Evolutionary conservation across 2,113 vertebrate genomes (phyloP).

Genomic region (Kryptolebias marmoratus): DNA sequence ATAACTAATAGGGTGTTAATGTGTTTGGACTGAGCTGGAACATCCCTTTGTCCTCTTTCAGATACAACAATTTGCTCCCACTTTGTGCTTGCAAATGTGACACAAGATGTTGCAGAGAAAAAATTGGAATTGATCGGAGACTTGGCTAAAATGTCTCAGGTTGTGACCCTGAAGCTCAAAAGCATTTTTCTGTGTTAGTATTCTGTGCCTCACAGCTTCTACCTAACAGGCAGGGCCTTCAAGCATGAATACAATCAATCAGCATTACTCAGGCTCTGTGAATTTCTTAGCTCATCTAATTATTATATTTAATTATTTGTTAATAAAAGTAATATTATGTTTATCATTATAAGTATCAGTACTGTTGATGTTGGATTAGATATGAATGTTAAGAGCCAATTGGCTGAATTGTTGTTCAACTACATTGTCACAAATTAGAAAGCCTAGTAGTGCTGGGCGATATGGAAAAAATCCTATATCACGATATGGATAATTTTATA

Average conservation of each 20-base stretch:
- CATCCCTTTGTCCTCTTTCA: conserved; percentile 47
- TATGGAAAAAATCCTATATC: no score
- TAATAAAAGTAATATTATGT: background rate
- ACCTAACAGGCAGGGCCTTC: conserved; percentile 53
- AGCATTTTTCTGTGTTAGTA: conserved; percentile 70
- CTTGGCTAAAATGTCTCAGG: conserved; percentile 67
- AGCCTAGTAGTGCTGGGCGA: no score
- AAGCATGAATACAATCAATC: conserved; percentile 64
- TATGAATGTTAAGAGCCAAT: background rate
- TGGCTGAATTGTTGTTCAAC: background rate
- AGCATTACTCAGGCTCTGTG: conserved; percentile 9
- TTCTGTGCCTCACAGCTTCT: conserved; percentile 53
- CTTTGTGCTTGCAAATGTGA: conserved; percentile 65
- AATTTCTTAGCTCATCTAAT: background rate
- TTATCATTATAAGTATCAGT: background rate
- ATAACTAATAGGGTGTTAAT: conserved; percentile 49
- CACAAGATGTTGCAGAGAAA: conserved; percentile 66
- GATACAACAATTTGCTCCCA: conserved; percentile 63
- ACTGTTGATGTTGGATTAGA: background rate
- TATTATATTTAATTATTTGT: conserved; percentile 6
- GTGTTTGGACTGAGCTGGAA: conserved; percentile 54
- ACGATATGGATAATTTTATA: no score
- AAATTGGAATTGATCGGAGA: conserved; percentile 79
- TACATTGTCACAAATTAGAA: no score
- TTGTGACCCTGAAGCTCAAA: conserved; percentile 69